Conservation (phyloP, 2,797 vertebrate genomes). For the Glossophaga mutica region DNA sequence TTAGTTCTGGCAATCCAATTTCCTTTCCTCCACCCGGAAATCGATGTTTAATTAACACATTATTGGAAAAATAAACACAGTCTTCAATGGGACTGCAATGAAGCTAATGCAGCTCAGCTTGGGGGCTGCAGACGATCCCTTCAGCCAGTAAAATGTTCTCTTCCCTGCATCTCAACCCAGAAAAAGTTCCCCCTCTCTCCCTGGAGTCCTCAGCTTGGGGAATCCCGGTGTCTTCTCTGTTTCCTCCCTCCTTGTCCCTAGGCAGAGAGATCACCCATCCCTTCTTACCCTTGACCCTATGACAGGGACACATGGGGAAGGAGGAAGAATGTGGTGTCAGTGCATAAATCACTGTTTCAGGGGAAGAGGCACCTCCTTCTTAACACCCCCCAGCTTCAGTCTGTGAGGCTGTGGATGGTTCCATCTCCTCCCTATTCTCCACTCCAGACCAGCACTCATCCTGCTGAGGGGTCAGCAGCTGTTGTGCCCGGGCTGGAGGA, state of each 20-base stretch:
- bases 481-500: not conserved
- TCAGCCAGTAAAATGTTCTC: not conserved
- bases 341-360: not conserved
- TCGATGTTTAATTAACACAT: conserved; percentile 87
- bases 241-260: not conserved
- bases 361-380: not conserved
- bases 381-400: not conserved
- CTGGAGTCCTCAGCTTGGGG: not conserved
- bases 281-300: not conserved
- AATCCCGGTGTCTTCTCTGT: not conserved
- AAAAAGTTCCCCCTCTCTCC: not conserved
- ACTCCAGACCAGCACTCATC: not conserved
- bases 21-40: conserved; percentile 79
- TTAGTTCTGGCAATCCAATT: conserved; percentile 82
- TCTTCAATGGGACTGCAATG: conserved; percentile 78
- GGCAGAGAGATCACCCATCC: not conserved
- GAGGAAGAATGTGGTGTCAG: not conserved
- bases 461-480: not conserved
- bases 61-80: conserved; percentile 79
- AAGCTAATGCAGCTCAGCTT: conserved; percentile 74
- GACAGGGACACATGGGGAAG: not conserved
- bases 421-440: not conserved
- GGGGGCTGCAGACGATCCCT: conserved; percentile 48
- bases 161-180: not conserved
- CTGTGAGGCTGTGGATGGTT: not conserved